These are phyloP conservation scores for Diabrotica undecimpunctata DNA, from an alignment of 1,140 invertebrate genomes.

Conservation along the genomic window DNA sequence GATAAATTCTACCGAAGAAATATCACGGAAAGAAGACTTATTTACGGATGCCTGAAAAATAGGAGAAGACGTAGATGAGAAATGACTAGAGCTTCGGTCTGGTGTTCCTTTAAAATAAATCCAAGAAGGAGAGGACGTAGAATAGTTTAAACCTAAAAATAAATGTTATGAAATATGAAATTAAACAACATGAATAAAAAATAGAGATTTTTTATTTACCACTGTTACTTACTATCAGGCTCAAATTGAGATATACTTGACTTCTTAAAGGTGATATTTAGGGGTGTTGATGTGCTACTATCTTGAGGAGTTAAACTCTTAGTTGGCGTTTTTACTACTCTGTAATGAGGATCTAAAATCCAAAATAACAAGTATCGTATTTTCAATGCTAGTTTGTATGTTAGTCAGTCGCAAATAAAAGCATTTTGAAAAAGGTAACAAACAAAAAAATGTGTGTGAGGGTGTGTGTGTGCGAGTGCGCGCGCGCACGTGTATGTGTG, in stretches of 20 bases:
- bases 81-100: slow-evolving; percentile 25
- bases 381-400: neutral
- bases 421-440: no score
- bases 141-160: slow-evolving; percentile 38
- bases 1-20: slow-evolving; percentile 46
- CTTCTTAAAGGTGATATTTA: slow-evolving; percentile 43
- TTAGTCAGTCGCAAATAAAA: neutral
- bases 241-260: slow-evolving; percentile 38
- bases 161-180: slow-evolving; percentile 15
- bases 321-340: slow-evolving; percentile 27
- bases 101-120: slow-evolving; percentile 27
- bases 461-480: no score
- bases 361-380: slow-evolving; percentile 4
- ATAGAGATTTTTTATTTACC: slow-evolving; percentile 5
- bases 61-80: slow-evolving; percentile 33
- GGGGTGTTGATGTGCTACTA: slow-evolving; percentile 32
- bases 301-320: slow-evolving; percentile 32
- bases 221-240: slow-evolving; percentile 30
- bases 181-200: neutral
- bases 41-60: slow-evolving; percentile 34
- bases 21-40: slow-evolving; percentile 38
- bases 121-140: slow-evolving; percentile 39
- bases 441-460: no score
- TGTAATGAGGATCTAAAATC: slow-evolving; percentile 34
- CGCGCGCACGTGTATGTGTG: no score